Percentiles rank a stretch among this genome's conserved stretches.
phyloP scores from a whole-genome alignment of 1,140 invertebrate genomes.

The Potamilus streckersoni region DNA sequence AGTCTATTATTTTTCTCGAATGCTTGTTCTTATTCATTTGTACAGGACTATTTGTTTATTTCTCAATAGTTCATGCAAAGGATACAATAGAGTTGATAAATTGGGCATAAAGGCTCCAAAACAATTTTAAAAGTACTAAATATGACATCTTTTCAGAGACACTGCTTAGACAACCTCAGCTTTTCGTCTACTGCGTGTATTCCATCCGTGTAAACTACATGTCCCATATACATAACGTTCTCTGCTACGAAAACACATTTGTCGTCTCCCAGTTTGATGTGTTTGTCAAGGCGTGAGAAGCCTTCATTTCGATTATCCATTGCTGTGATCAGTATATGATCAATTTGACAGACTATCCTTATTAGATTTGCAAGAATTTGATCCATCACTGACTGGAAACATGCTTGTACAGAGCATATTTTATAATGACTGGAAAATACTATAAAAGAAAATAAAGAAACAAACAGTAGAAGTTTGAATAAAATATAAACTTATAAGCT shows the following conservation, averaged over 20 bases:
- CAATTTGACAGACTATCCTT: conserved; percentile 18
- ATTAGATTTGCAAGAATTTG: conserved; percentile 12
- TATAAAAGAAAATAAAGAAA: no score
- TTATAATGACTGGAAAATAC: no score
- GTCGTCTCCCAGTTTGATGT: conserved; percentile 4
- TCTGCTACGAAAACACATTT: conserved; percentile 14
- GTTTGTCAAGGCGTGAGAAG: conserved; percentile 8
- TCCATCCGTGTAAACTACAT: conserved; percentile 28
- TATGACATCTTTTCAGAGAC: conserved; percentile 28
- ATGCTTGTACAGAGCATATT: conserved; percentile 68
- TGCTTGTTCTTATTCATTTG: conserved; percentile 9
- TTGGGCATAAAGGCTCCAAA: conserved; percentile 37
- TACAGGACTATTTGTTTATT: conserved; percentile 32
- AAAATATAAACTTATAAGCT: no score
- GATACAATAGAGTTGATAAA: conserved; percentile 18
- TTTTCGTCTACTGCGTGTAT: conserved; percentile 30
- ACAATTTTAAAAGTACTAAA: conserved; percentile 35
- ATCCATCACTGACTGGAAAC: conserved; percentile 70
- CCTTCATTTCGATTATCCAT: conserved; percentile 4
- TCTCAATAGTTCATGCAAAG: conserved; percentile 28
- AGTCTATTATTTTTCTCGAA: conserved; percentile 26
- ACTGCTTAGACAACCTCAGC: conserved; percentile 31
- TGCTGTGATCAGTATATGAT: conserved; percentile 31
- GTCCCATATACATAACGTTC: conserved; percentile 11
- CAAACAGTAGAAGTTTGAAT: no score